Percentiles rank a stretch among this genome's conserved stretches.
Conservation (phyloP, 1,140 invertebrate species). For the Triops longicaudatus region DNA sequence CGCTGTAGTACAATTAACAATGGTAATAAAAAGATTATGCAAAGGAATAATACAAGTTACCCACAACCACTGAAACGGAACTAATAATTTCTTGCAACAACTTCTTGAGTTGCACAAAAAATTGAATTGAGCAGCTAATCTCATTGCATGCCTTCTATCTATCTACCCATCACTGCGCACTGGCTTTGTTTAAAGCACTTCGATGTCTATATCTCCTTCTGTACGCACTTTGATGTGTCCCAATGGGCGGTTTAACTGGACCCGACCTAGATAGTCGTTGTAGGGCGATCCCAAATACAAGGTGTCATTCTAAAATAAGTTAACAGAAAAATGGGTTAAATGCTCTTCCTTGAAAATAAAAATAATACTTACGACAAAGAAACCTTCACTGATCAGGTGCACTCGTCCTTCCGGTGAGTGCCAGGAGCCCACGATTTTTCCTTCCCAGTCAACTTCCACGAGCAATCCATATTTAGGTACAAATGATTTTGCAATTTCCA, state of each 20-base stretch:
- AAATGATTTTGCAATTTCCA: slow-evolving; percentile 33
- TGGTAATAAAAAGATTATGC: no score
- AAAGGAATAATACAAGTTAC: no score
- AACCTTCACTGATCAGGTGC: slow-evolving; percentile 48
- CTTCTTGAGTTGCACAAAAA: no score
- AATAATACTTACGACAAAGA: slow-evolving; percentile 45
- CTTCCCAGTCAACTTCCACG: slow-evolving; percentile 53
- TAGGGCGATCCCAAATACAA: slow-evolving; percentile 59
- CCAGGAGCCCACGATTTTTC: slow-evolving; percentile 53
- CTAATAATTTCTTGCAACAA: no score
- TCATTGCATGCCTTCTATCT: neutral
- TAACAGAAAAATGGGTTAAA: slow-evolving; percentile 29
- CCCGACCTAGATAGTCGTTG: slow-evolving; percentile 53
- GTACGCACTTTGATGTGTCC: neutral
- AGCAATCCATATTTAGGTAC: slow-evolving; percentile 41
- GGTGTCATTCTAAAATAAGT: slow-evolving; percentile 39
- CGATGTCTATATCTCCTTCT: neutral
- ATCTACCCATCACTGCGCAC: no score
- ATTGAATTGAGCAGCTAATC: neutral
- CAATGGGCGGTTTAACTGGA: slow-evolving; percentile 40
- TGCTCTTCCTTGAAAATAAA: slow-evolving; percentile 34
- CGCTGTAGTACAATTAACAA: no score
- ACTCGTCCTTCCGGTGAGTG: slow-evolving; percentile 46
- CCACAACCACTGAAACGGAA: no score
- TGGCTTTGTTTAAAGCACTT: neutral